Evolutionary conservation across 2,888 invertebrate genomes (phyloP), one percentile per base, ranked within the genome.

Genomic region (Chloroclysta siterata): DNA sequence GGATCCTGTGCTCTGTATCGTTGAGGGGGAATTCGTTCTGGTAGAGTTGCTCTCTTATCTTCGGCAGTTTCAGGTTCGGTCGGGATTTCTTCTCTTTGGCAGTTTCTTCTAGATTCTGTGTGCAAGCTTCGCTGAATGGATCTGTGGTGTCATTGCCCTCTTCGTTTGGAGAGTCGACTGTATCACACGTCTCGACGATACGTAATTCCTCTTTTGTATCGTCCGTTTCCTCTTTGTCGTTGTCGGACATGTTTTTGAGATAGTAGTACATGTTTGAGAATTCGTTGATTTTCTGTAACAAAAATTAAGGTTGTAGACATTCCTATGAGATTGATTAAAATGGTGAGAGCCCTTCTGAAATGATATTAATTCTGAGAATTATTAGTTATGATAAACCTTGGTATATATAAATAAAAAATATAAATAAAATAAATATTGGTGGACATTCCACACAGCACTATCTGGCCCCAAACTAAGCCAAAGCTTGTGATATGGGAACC

Each of bases 201-300:
- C 79, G 82, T 41, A 90, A 72, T 60, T 90, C 85, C 51, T 93
- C 82, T 15, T 93, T 88, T 10, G 89, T 86, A 55, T 95, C 88
- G 63, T 89, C 87, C 48, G 88, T 83, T 48, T 94, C 94, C 67
- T 95, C 94, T 73, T 93, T 93, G 59, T 93, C 88, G 62, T 90
- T 93, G 71, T 94, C 93, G 44, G 95, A 95, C 87, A 97, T 96
- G 70, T 96, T 96, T 85, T 97, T 97, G 77, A 97, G 94, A 83
- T 97, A 97, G 77, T 96, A 96, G 83, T 97, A 97, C 95, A 97
- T 96, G 80, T 95, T 97, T 55, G 96, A 96, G 80, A 97, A 96
- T 84, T 97, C 97, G 84, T 97, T 97, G 94, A 97, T 97, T 95
- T 97, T 96, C 96, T 96, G 93, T 53, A 93, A 93, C 72, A 69